Evolutionary conservation across 1,140 invertebrate genomes (phyloP).

Genomic region (Mactra quadrangularis): DNA sequence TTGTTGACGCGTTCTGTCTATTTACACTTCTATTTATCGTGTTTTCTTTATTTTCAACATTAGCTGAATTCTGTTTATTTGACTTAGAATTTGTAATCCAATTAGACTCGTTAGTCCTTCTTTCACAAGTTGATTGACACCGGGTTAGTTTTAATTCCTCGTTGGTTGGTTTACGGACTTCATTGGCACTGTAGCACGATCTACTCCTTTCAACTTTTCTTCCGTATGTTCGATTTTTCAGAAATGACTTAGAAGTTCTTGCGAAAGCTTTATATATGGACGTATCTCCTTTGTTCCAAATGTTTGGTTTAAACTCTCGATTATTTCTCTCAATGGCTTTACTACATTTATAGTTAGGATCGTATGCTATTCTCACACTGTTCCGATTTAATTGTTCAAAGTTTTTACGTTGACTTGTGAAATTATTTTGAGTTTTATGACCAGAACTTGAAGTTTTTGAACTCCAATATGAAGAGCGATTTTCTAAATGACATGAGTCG

Average conservation of each 20-base stretch:
- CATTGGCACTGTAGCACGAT: slow-evolving; percentile 25
- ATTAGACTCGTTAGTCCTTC: not conserved
- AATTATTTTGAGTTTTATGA: not conserved
- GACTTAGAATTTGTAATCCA: slow-evolving; percentile 3
- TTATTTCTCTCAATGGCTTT: not conserved
- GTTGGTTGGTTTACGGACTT: not conserved
- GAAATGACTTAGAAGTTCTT: slow-evolving; percentile 11
- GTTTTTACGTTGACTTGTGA: not conserved
- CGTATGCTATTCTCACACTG: not conserved
- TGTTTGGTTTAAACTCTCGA: not conserved
- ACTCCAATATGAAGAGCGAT: not conserved
- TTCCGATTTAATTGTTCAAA: not conserved
- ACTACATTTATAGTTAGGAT: not conserved
- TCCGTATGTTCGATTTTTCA: not conserved
- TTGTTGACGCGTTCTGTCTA: slow-evolving; percentile 4
- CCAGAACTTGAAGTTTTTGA: not conserved
- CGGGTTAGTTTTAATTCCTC: not conserved
- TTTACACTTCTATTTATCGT: slow-evolving; percentile 1
- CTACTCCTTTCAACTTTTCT: not conserved
- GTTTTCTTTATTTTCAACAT: not conserved
- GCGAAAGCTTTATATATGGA: slow-evolving; percentile 36
- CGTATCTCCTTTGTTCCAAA: slow-evolving; percentile 9
- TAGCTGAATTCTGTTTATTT: not conserved
- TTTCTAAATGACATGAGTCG: not conserved
- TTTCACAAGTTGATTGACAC: slow-evolving; percentile 31